These are phyloP conservation scores for Eurois occulta DNA, from an alignment of 2,888 invertebrate species.

Conservation along the genomic window DNA sequence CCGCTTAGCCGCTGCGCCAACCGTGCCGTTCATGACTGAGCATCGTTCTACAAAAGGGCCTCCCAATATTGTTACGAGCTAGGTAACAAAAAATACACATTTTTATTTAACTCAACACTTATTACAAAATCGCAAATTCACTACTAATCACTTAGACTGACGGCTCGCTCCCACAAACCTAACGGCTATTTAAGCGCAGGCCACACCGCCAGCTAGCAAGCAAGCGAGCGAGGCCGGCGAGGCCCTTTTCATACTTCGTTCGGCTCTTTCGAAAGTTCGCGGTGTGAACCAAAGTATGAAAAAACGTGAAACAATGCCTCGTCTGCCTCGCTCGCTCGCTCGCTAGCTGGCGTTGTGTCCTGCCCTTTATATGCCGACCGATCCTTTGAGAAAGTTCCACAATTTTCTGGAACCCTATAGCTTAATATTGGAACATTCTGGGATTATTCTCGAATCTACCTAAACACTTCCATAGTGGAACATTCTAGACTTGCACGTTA, in stretches of 20 bases:
- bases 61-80: not conserved
- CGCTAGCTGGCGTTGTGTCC: too few relatives aligned
- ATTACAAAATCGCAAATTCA: not conserved
- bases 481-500: not conserved
- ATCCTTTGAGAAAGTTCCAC: not conserved
- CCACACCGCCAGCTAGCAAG: too few relatives aligned
- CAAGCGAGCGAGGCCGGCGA: too few relatives aligned
- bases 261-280: too few relatives aligned
- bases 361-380: too few relatives aligned
- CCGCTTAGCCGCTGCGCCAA: too few relatives aligned
- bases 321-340: too few relatives aligned
- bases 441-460: not conserved
- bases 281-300: too few relatives aligned
- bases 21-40: not conserved
- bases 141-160: not conserved
- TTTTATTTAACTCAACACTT: not conserved
- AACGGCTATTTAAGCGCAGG: not conserved
- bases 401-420: not conserved
- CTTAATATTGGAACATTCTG: not conserved
- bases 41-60: not conserved
- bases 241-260: too few relatives aligned
- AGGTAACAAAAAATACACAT: not conserved
- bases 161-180: not conserved
- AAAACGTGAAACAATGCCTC: too few relatives aligned
- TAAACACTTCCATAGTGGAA: not conserved